Evolutionary conservation across 2,113 vertebrate genomes (phyloP).

Genomic region (Oplegnathus fasciatus): DNA sequence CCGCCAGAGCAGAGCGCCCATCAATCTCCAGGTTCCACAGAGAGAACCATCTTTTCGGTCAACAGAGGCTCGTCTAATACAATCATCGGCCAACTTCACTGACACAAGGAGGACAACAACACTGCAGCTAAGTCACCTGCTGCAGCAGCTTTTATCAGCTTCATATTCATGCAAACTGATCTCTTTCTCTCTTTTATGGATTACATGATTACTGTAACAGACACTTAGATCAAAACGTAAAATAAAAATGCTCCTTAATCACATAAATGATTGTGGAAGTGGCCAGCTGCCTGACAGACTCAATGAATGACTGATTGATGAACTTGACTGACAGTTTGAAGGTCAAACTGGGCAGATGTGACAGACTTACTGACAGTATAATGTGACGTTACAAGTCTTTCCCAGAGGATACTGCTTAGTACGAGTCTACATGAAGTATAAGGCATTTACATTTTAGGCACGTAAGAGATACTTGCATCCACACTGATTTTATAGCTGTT

Average conservation of each 20-base stretch:
- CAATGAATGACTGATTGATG: no score
- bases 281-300: no score
- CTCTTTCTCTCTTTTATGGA: background rate
- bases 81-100: background rate
- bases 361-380: no score
- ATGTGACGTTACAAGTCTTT: no score
- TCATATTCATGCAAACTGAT: background rate
- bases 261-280: no score
- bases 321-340: no score
- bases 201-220: background rate
- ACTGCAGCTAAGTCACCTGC: background rate
- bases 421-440: no score
- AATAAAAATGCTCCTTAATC: background rate
- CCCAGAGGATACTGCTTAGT: no score
- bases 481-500: no score
- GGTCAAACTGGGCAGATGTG: no score
- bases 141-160: background rate
- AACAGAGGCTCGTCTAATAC: background rate
- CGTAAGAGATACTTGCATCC: no score
- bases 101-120: background rate
- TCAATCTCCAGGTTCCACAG: background rate
- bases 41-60: fast-evolving
- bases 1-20: background rate
- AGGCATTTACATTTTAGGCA: no score
- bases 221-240: background rate